Evolutionary conservation across 2,797 vertebrate genomes (phyloP), one percentile per base, ranked within the genome.

Genomic region (Sparus aurata): DNA sequence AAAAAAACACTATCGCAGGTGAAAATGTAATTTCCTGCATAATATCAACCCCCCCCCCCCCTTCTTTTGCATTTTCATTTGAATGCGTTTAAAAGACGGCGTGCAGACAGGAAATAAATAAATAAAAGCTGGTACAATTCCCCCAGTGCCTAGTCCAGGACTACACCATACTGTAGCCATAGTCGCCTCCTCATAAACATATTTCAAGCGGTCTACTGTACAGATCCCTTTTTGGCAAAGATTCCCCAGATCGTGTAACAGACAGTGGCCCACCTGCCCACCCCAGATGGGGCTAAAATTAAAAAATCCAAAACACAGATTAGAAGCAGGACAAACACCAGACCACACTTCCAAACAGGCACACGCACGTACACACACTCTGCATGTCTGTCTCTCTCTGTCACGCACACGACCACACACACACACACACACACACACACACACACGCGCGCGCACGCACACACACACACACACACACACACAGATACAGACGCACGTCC

Each of bases 201-300:
- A 93, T 94, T 94, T 92, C 43, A 68, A 92, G 88, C 89, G 77
- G 83, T 93, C 92, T 89, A 92, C 92, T 91, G 91, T 92, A 92
- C 92, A 93, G 84, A 93, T 93, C 93, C 90, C 83, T 85, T 92
- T 89, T 92, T 94, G 94, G 94, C 94, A 94, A 85, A 76, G 83
- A 85, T 57, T 86, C 86, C 83, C 75, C 53, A 73, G 83, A 85
- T 89, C 91, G 68, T 93, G 91, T 92, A 91, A 73, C 92, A 92
- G 91, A 93, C 90, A 92, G 83, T 79, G 84, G 87, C 92, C 92
- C 92, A 94, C 94, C 93, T 94, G 93, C 91, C 94, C 82, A 82
- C 70, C 92, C 92, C 94, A 94, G 94, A 94, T 94, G 94, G 94
- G 91, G 85, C 85, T 89, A 86, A 93, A 92, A 92, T 93, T 85